phyloP scores from a whole-genome alignment of 2,888 invertebrate genomes.

The Timema cristinae region DNA sequence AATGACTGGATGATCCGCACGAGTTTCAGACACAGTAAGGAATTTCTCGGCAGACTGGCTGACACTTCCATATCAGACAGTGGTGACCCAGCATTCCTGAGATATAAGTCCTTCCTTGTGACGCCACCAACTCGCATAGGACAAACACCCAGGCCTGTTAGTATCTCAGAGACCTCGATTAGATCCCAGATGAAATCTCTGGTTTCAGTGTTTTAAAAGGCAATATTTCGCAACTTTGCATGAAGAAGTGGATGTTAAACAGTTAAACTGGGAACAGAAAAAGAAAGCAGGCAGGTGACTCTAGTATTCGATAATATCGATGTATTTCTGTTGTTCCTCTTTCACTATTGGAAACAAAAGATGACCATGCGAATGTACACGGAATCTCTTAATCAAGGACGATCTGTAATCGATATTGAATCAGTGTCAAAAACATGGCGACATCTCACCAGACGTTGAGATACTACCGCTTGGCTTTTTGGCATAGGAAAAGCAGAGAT shows the following conservation, averaged over 20 bases:
- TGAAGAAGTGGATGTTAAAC: conserved; percentile 4
- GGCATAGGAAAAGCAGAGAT: not conserved
- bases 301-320: not conserved
- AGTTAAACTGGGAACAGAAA: not conserved
- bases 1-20: too few relatives aligned
- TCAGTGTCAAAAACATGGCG: not conserved
- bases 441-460: not conserved
- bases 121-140: too few relatives aligned
- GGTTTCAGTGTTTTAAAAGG: not conserved
- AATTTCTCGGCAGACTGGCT: not conserved
- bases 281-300: not conserved
- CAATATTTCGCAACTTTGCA: not conserved
- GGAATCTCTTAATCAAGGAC: not conserved
- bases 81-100: too few relatives aligned
- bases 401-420: not conserved
- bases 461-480: too few relatives aligned
- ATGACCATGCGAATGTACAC: conserved; percentile 2
- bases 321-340: not conserved
- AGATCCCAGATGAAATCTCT: not conserved
- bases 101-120: too few relatives aligned
- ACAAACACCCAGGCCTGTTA: too few relatives aligned
- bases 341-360: not conserved
- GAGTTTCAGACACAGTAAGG: not conserved
- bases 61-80: not conserved
- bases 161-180: not conserved